Evolutionary conservation across 2,888 invertebrate species (phyloP), one percentile per base, ranked within the genome.

Genomic region (Platynereis dumerilii): DNA sequence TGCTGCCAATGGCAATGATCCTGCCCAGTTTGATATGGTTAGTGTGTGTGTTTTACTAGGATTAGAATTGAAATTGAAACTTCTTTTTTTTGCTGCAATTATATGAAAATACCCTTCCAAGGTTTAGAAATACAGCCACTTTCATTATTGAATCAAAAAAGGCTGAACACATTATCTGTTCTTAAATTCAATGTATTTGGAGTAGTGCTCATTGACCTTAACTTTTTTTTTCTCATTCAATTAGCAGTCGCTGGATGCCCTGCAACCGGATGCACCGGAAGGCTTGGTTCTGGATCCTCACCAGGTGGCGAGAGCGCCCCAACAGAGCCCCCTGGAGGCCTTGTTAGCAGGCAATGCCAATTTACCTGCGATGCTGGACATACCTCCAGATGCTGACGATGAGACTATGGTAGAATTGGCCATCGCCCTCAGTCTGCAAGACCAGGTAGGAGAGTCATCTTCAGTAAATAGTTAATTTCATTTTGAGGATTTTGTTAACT

Each of bases 331-430:
- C 5, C 76, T 87, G 27, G 87, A 88, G 74, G 86, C 86, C 5
- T 76, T 85, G 58, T 76, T 85, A 56, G 79, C 73, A 24, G 77
- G 75, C 7, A 72, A 74, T 59, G 70, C 71, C 42, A 83, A 90
- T 57, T 90, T 94, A 72, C 92, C 92, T 59, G 92, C 91, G 0
- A 84, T 95, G 28, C 86, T 95, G 7, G 94, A 94, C 77, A 90
- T 96, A 60, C 94, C 94, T 17, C 91, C 93, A n/a, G 95, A 95
- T 83, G 94, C 94, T 0, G 96, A 96, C 79, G 96, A 97, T 83
- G 96, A 96, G 83, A 92, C 96, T 0, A 96, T 97, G 90, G 94
- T 97, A 67, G 96, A 96, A 84, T 87, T 97, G 70, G 97, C 96
- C 1, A 96, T 97, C 70, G 96, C 96, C 0, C 87, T 97, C 1